phyloP scores from a whole-genome alignment of 2,113 vertebrate species.

The Peromyscus leucopus region DNA sequence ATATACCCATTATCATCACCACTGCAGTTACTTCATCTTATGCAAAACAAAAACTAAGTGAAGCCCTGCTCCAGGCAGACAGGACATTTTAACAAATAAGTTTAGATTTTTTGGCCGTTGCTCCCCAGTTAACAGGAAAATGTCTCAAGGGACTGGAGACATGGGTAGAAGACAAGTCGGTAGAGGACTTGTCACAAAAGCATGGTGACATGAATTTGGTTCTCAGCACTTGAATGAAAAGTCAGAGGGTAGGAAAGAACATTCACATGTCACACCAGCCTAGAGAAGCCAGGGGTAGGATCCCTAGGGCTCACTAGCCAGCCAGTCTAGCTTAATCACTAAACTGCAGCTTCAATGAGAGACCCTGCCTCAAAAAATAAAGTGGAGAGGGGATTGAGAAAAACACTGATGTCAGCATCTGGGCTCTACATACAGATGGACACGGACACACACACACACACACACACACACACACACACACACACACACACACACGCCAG shows the following conservation, averaged over 20 bases:
- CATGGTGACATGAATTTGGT: neutral
- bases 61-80: neutral
- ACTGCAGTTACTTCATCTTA: neutral
- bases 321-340: neutral
- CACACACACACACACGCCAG: neutral
- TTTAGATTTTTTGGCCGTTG: neutral
- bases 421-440: neutral
- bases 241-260: neutral
- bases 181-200: neutral
- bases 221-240: neutral
- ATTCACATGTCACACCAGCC: neutral
- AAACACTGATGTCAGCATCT: neutral
- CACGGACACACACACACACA: no score
- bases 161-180: no score
- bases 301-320: neutral
- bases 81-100: neutral
- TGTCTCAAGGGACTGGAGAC: no score
- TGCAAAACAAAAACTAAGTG: constrained; percentile 18
- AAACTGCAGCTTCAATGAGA: neutral
- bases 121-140: neutral
- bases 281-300: no score
- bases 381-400: neutral
- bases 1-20: neutral
- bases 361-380: neutral
- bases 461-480: neutral